Evolutionary conservation across 2,888 invertebrate species (phyloP).

Genomic region (Plagodis pulveraria): DNA sequence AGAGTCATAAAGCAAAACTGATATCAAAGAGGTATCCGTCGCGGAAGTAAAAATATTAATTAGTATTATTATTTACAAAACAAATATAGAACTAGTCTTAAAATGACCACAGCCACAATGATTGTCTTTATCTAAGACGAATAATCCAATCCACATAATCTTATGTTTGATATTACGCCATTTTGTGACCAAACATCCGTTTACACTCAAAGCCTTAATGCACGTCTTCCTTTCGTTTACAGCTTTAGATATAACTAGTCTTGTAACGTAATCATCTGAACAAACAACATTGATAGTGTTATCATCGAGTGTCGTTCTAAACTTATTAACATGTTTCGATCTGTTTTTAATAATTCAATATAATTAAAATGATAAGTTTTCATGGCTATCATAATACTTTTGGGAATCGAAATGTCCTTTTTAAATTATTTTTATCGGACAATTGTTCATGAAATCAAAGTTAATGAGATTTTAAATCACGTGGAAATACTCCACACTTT

Average conservation of each 20-base stretch:
- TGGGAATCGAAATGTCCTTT: too few species aligned
- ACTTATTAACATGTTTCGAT: constrained; percentile 6
- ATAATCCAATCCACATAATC: constrained; percentile 27
- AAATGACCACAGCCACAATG: constrained; percentile 17
- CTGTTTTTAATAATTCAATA: too few species aligned
- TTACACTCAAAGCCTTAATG: constrained; percentile 33
- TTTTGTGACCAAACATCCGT: constrained; percentile 31
- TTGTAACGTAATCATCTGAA: constrained; percentile 22
- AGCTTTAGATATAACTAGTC: constrained; percentile 28
- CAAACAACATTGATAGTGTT: constrained; percentile 15
- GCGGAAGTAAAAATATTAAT: too few species aligned
- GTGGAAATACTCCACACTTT: too few species aligned
- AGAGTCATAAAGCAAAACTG: too few species aligned
- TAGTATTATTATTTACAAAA: background rate
- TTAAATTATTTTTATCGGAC: too few species aligned
- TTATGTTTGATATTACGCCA: constrained; percentile 32
- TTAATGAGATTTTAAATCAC: too few species aligned
- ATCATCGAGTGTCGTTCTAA: constrained; percentile 13
- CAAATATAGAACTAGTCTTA: constrained; percentile 9
- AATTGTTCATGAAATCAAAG: too few species aligned
- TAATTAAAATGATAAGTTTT: too few species aligned
- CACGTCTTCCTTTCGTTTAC: constrained; percentile 40
- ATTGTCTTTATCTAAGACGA: constrained; percentile 18
- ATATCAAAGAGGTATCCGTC: too few species aligned
- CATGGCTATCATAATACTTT: too few species aligned